Percentiles rank a stretch among this genome's conserved stretches.
These are phyloP conservation scores for Drosophila willistoni DNA, from an alignment of 1,140 invertebrate genomes.

Conservation along the genomic window DNA sequence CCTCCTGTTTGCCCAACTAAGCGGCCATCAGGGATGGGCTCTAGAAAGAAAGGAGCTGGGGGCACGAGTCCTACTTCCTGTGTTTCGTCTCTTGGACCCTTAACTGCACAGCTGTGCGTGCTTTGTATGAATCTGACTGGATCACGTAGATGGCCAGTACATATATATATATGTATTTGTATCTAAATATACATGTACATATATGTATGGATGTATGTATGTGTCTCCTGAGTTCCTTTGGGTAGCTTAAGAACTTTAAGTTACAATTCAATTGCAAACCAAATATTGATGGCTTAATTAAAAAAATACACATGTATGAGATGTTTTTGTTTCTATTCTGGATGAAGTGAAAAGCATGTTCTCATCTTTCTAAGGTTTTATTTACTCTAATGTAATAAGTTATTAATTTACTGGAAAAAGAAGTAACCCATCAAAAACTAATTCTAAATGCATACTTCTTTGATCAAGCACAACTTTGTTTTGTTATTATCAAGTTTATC, in stretches of 20 bases:
- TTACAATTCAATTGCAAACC: not conserved
- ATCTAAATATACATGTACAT: constrained; percentile 14
- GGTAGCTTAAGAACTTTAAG: constrained; percentile 33
- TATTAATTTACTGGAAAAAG: no score
- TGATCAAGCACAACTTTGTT: no score
- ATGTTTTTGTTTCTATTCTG: not conserved
- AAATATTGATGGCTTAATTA: not conserved
- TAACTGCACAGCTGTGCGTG: constrained; percentile 31
- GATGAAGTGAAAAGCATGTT: no score
- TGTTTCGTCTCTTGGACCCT: not conserved
- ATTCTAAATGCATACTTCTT: no score
- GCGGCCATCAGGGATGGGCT: constrained; percentile 38
- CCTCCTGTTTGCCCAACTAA: constrained; percentile 42
- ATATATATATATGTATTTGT: constrained; percentile 14
- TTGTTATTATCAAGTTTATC: no score
- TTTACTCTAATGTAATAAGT: no score
- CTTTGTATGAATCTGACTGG: constrained; percentile 32
- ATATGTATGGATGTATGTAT: not conserved
- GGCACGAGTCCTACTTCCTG: not conserved
- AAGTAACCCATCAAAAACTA: no score
- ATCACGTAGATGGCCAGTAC: constrained; percentile 50
- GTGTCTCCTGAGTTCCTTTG: constrained; percentile 1
- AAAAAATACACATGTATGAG: not conserved
- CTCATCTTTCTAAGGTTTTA: no score
- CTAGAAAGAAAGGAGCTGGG: not conserved